Evolutionary conservation across 1,140 invertebrate species (phyloP), one percentile per base, ranked within the genome.

Genomic region (Chrysopa pallens): DNA sequence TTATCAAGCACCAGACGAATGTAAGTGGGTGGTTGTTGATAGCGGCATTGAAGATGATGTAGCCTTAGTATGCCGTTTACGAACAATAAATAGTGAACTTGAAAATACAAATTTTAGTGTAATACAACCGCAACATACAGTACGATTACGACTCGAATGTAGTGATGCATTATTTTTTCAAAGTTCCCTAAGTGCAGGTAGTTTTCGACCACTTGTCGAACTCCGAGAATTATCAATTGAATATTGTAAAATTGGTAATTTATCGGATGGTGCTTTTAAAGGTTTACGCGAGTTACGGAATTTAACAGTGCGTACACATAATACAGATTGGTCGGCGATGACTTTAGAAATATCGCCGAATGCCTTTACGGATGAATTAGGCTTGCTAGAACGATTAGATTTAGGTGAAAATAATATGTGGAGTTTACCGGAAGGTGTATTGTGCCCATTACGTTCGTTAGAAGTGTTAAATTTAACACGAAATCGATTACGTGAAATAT

Each of bases 101-200:
- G 84, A 88, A 64, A 84, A 85, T 57, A 87, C 84, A 27, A 90
- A 90, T 53, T 88, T 90, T 58, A 85, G 81, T 62, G 80, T 82
- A 33, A 86, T 85, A 46, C 84, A 86, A 61, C 78, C 83, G n/a
- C 78, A 84, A 53, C 83, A 87, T 48, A 86, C 84, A 17, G 83
- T 87, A 4, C 69, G 80, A 6, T 63, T 90, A 48, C 67, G 78
- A 7, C 70, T 90, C 14, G 80, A 85, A 59, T 91, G 86, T 65
- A 86, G 80, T 60, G 80, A 86, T 56, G 76, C 76, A 11, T 64
- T 87, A 11, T 85, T 87, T 61, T 86, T 84, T 56, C 83, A 87
- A 65, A 86, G 84, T 62, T 84, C 81, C n/a, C 64, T 89, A 42
- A 77, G 76, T 54, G 74, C 83, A 13, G 84, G 80, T 43, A 88